Evolutionary conservation across 2,888 invertebrate species (phyloP).

Genomic region (Rhorus exstirpatorius): DNA sequence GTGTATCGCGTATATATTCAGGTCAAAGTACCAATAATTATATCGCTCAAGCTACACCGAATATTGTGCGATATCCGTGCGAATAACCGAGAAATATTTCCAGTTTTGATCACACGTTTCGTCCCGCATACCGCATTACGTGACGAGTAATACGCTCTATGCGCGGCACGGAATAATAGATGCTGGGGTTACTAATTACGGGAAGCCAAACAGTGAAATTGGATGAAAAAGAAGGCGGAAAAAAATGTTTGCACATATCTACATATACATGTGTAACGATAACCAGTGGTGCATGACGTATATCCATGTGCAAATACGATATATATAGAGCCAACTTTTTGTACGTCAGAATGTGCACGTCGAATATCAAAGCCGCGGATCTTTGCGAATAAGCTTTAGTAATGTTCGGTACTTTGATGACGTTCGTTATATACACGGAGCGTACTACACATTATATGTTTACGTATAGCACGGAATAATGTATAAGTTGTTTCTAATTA

Average conservation of each 20-base stretch:
- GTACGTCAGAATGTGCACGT: neutral
- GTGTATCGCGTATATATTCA: too few species aligned
- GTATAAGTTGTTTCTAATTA: constrained; percentile 14
- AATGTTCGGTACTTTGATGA: neutral
- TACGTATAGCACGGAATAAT: neutral
- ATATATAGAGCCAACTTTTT: neutral
- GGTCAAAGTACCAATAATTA: too few species aligned
- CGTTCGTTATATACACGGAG: neutral
- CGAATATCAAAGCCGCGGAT: neutral
- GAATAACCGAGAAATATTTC: constrained; percentile 2
- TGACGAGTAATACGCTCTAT: neutral
- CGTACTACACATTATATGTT: neutral
- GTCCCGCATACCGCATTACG: neutral
- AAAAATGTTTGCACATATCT: neutral
- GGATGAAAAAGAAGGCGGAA: neutral
- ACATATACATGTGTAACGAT: neutral
- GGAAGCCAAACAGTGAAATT: neutral
- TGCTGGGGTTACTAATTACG: neutral
- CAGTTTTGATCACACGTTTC: neutral
- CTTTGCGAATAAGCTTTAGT: neutral
- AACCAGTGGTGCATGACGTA: neutral
- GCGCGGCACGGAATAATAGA: neutral
- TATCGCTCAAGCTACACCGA: too few species aligned
- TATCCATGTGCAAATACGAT: neutral
- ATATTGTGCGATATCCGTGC: neutral